phyloP scores from a whole-genome alignment of 2,797 vertebrate species.

The Chiloscyllium punctatum region DNA sequence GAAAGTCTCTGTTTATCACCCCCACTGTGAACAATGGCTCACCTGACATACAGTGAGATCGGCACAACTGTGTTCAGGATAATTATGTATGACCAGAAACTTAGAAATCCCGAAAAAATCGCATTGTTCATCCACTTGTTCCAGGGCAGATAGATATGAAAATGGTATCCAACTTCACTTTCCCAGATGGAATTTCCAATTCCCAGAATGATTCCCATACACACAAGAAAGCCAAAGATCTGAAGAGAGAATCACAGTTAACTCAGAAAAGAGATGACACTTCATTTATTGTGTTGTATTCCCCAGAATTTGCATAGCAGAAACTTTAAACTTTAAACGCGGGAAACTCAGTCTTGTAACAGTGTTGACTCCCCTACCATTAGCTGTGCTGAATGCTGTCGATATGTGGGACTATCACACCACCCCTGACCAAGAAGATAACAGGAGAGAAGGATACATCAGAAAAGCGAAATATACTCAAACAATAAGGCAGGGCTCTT shows the following conservation, averaged over 20 bases:
- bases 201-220: constrained; percentile 63
- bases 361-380: neutral
- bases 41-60: constrained; percentile 71
- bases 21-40: constrained; percentile 42
- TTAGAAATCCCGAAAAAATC: constrained; percentile 66
- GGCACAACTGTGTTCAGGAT: constrained; percentile 71
- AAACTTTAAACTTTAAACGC: neutral
- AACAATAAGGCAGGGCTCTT: neutral
- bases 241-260: constrained; percentile 45
- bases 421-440: neutral
- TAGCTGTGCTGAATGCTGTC: neutral
- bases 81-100: constrained; percentile 71
- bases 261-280: no score
- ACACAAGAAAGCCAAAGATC: constrained; percentile 69
- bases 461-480: neutral
- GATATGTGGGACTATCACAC: neutral
- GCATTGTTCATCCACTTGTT: constrained; percentile 50
- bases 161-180: constrained; percentile 52
- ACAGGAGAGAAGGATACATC: neutral
- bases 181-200: constrained; percentile 70
- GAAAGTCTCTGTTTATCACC: constrained; percentile 73
- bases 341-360: neutral
- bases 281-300: neutral
- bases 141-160: constrained; percentile 57
- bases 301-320: neutral